These are phyloP conservation scores for Euleptes europaea DNA, from an alignment of 2,113 vertebrate genomes.

Conservation along the genomic window DNA sequence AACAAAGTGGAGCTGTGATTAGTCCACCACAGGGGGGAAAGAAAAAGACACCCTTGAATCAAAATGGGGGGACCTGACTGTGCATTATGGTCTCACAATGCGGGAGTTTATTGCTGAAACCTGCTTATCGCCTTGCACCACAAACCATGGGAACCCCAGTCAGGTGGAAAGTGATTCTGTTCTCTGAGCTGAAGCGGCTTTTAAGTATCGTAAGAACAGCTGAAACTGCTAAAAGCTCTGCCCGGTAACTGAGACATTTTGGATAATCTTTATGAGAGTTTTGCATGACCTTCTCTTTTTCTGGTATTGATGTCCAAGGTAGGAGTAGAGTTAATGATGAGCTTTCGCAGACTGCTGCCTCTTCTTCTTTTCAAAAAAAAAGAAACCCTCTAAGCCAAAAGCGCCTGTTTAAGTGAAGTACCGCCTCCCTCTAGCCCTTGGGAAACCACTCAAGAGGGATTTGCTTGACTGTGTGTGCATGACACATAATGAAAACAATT, in stretches of 20 bases:
- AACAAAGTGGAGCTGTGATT: conserved; percentile 99
- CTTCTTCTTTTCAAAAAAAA: conserved; percentile 1
- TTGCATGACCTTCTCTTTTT: conserved; percentile 92
- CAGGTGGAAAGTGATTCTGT: conserved; percentile 98
- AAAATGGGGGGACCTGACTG: conserved; percentile 98
- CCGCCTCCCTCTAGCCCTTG: conserved; percentile 94
- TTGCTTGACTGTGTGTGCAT: conserved; percentile 96
- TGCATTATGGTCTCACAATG: conserved; percentile 98
- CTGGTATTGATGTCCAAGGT: conserved; percentile 72
- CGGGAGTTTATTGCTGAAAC: conserved; percentile 99
- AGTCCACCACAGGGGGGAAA: conserved; percentile 96
- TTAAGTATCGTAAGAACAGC: conserved; percentile 86
- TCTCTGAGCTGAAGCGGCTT: conserved; percentile 84
- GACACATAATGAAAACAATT: conserved; percentile 99
- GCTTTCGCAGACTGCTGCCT: conserved; percentile 81
- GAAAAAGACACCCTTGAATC: conserved; percentile 99
- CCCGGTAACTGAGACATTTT: conserved; percentile 96
- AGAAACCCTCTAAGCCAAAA: conserved; percentile 82
- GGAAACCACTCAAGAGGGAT: conserved; percentile 95
- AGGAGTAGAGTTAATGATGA: conserved; percentile 96
- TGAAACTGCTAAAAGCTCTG: conserved; percentile 86
- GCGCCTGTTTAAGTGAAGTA: conserved; percentile 97
- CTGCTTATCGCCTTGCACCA: conserved; percentile 96
- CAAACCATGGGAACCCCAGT: conserved; percentile 99
- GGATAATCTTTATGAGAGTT: conserved; percentile 88